phyloP scores from a whole-genome alignment of 1,140 invertebrate genomes.

The Panulirus ornatus region DNA sequence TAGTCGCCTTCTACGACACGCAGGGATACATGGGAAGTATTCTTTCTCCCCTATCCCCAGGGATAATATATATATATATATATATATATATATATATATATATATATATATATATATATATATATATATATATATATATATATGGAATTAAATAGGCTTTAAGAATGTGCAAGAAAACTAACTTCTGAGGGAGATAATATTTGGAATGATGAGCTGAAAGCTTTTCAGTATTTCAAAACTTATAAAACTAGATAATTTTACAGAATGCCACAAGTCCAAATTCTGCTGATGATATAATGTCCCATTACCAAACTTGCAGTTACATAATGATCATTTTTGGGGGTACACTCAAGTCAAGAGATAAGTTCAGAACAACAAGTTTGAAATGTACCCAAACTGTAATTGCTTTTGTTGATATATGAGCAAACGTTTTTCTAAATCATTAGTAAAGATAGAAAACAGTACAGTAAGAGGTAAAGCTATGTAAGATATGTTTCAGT shows the following conservation, averaged over 20 bases:
- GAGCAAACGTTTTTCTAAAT: not conserved
- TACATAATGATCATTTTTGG: not conserved
- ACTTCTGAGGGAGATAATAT: not conserved
- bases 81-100: no score
- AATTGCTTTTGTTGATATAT: not conserved
- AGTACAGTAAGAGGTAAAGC: conserved; percentile 6
- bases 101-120: no score
- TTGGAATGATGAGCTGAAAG: not conserved
- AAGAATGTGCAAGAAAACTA: no score
- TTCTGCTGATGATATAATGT: not conserved
- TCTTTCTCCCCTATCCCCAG: no score
- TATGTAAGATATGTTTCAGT: not conserved
- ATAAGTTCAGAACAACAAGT: not conserved
- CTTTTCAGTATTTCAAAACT: no score
- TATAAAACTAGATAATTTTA: no score
- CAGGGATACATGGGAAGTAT: no score
- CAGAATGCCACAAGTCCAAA: not conserved
- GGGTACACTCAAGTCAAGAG: not conserved
- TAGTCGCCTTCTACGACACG: no score
- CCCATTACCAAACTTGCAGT: no score
- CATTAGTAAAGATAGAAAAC: not conserved
- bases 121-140: not conserved
- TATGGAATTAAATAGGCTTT: no score
- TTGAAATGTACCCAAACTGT: not conserved
- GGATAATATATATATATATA: no score